A percentile compares a stretch with the other conserved stretches of the same genome.
Conservation (phyloP, 2,888 invertebrate species). For the Galeruca laticollis region DNA sequence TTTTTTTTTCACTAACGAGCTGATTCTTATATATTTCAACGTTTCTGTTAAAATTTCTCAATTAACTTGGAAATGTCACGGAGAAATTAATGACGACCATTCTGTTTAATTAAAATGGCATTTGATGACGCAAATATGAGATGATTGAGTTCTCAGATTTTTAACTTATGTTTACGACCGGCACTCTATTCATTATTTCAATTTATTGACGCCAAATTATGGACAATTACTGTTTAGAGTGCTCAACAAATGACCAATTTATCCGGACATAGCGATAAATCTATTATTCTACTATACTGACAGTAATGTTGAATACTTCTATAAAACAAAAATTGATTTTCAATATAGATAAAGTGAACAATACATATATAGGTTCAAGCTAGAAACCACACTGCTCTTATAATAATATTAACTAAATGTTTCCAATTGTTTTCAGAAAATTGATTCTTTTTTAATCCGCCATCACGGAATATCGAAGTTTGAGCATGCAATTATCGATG, state of each 20-base stretch:
- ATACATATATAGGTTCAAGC: too few species aligned
- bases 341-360: too few species aligned
- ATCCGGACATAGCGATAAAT: background rate
- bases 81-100: background rate
- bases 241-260: background rate
- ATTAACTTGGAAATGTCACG: background rate
- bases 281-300: too few species aligned
- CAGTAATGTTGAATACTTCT: too few species aligned
- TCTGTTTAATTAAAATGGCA: background rate
- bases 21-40: background rate
- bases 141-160: constrained; percentile 13
- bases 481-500: too few species aligned
- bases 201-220: background rate
- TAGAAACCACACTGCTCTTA: too few species aligned
- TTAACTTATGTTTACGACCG: background rate
- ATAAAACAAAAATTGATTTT: too few species aligned
- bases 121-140: background rate
- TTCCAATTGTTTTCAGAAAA: too few species aligned
- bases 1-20: background rate
- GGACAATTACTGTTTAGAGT: background rate
- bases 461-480: too few species aligned
- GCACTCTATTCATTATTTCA: background rate
- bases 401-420: too few species aligned
- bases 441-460: too few species aligned
- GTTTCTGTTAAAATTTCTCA: background rate